phyloP scores from a whole-genome alignment of 2,888 invertebrate species.

The Beris chalybata region DNA sequence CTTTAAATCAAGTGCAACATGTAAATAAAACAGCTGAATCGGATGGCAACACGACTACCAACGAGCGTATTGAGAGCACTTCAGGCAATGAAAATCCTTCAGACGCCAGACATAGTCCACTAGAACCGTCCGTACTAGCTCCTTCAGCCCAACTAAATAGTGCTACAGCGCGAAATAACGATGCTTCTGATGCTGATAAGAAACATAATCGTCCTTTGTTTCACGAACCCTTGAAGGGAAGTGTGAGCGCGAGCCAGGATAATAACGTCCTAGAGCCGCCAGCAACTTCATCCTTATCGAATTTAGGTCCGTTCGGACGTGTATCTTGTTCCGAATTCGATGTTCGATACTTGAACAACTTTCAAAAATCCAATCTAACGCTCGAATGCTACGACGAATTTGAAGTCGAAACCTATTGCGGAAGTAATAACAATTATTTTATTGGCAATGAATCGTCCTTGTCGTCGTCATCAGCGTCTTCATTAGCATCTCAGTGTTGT shows the following conservation, averaged over 20 bases:
- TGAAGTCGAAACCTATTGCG: slow-evolving; percentile 43
- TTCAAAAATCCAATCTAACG: slow-evolving; percentile 31
- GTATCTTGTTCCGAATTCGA: slow-evolving; percentile 41
- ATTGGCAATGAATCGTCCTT: slow-evolving; percentile 31
- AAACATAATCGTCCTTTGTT: slow-evolving; percentile 15
- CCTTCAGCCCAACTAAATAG: slow-evolving; percentile 1
- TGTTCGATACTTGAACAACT: slow-evolving; percentile 38
- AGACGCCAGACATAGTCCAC: slow-evolving; percentile 10
- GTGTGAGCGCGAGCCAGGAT: not conserved
- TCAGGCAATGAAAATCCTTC: slow-evolving; percentile 3
- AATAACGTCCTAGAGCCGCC: slow-evolving; percentile 8
- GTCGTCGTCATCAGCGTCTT: slow-evolving; percentile 28
- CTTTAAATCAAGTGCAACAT: slow-evolving; percentile 6
- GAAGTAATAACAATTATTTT: slow-evolving; percentile 40
- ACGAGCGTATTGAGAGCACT: not conserved
- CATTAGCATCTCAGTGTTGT: slow-evolving; percentile 50
- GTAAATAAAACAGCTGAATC: slow-evolving; percentile 19
- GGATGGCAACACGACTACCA: not conserved
- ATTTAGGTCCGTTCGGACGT: not conserved
- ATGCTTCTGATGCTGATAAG: not conserved
- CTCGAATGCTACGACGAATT: slow-evolving; percentile 53
- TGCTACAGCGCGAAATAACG: not conserved
- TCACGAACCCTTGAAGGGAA: not conserved
- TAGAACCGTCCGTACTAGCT: slow-evolving; percentile 1
- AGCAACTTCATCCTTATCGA: slow-evolving; percentile 8